Evolutionary conservation across 1,140 invertebrate species (phyloP).

Genomic region (Trissolcus basalis): DNA sequence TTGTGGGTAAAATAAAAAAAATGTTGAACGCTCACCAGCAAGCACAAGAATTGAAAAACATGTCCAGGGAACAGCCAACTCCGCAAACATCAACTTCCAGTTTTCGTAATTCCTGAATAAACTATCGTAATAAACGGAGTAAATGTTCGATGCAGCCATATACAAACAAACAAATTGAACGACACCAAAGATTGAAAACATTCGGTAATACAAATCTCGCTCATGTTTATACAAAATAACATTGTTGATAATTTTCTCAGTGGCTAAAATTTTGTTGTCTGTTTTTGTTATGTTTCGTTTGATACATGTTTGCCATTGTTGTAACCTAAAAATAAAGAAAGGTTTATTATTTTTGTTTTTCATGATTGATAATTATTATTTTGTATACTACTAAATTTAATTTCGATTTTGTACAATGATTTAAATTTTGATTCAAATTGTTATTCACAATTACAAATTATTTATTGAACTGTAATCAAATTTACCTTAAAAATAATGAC

Average conservation of each 20-base stretch:
- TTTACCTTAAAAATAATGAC: too few species aligned
- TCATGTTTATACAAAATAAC: conserved; percentile 19
- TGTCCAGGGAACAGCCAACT: neutral
- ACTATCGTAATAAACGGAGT: conserved; percentile 6
- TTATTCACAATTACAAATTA: too few species aligned
- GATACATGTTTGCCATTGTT: too few species aligned
- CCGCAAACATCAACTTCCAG: neutral
- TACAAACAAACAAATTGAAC: conserved; percentile 5
- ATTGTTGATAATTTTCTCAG: conserved; percentile 10
- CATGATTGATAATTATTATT: too few species aligned
- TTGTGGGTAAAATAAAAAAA: conserved; percentile 1
- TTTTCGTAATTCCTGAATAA: neutral
- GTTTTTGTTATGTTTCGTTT: too few species aligned
- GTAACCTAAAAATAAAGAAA: too few species aligned
- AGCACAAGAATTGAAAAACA: neutral
- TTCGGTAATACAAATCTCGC: neutral
- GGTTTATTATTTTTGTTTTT: too few species aligned
- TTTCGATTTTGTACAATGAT: too few species aligned
- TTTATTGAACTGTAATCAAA: too few species aligned
- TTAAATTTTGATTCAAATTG: too few species aligned
- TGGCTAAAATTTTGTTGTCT: too few species aligned
- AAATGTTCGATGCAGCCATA: conserved; percentile 5
- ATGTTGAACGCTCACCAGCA: neutral
- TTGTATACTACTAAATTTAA: too few species aligned
- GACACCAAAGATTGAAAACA: neutral